These are phyloP conservation scores for Penaeus chinensis DNA, from an alignment of 1,140 invertebrate genomes.

Conservation along the genomic window DNA sequence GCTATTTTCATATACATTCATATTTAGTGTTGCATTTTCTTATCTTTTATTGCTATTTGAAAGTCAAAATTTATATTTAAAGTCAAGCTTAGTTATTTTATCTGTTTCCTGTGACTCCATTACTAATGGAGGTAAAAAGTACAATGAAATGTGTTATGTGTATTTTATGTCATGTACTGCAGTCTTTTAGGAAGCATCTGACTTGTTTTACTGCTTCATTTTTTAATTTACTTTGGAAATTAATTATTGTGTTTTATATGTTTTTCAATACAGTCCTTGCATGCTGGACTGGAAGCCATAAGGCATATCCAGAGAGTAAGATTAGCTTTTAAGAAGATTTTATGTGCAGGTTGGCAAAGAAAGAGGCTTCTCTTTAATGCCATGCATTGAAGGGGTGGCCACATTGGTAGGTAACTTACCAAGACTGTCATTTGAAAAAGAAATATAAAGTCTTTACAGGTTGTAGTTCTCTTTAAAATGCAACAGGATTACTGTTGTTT, in stretches of 20 bases:
- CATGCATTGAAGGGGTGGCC: constrained; percentile 20
- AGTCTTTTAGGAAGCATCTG: constrained; percentile 31
- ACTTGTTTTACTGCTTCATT: constrained; percentile 25
- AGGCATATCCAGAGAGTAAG: constrained; percentile 1
- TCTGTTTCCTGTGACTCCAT: constrained; percentile 22
- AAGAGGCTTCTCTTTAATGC: constrained; percentile 23
- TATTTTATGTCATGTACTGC: constrained; percentile 45
- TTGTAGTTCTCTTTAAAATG: constrained; percentile 40
- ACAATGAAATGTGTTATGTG: constrained; percentile 49
- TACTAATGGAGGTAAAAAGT: constrained; percentile 41
- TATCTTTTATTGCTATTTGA: too few relatives aligned
- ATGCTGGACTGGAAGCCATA: constrained; percentile 28
- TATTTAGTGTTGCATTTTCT: too few relatives aligned
- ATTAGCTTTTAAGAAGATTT: constrained; percentile 13
- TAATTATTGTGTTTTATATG: constrained; percentile 27
- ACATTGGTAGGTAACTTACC: neutral
- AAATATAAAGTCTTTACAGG: constrained; percentile 25
- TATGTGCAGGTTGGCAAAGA: constrained; percentile 23
- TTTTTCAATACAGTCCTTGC: constrained; percentile 30
- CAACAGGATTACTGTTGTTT: constrained; percentile 33
- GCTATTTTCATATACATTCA: too few relatives aligned
- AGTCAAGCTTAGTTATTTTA: constrained; percentile 7
- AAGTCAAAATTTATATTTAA: too few relatives aligned
- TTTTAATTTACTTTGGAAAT: constrained; percentile 28
- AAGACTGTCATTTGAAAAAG: neutral